A percentile compares a stretch with the other conserved stretches of the same genome.
Conservation (phyloP, 2,888 invertebrate genomes). For the Fragum whitleyi region DNA sequence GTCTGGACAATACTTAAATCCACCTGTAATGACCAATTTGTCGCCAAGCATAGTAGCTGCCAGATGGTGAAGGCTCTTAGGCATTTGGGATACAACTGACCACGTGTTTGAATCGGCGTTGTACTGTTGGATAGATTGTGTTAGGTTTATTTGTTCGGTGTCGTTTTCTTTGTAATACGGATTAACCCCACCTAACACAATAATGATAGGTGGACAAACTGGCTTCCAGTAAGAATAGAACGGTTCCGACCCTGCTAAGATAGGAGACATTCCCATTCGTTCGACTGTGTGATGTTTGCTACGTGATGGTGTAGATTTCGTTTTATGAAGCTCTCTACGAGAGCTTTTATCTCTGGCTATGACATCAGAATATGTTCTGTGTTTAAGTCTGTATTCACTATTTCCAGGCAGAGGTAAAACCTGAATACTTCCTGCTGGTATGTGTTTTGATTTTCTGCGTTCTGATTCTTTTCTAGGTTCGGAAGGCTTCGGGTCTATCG, state of each 20-base stretch:
- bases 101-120: constrained; percentile 69
- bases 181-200: constrained; percentile 70
- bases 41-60: constrained; percentile 67
- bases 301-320: background rate
- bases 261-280: background rate
- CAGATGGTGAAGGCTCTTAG: constrained; percentile 74
- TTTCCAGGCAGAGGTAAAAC: background rate
- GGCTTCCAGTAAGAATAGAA: background rate
- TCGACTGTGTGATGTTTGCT: background rate
- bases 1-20: constrained; percentile 26
- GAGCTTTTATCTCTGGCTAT: background rate
- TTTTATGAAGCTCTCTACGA: background rate
- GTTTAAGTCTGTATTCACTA: background rate
- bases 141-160: constrained; percentile 34
- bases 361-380: background rate
- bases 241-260: constrained; percentile 6
- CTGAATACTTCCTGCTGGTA: background rate
- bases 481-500: background rate
- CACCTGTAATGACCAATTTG: constrained; percentile 74
- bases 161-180: constrained; percentile 58
- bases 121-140: constrained; percentile 67
- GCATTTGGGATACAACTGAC: constrained; percentile 65
- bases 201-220: background rate
- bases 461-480: background rate
- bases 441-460: background rate